Evolutionary conservation across 2,797 vertebrate genomes (phyloP).

Genomic region (Macrochelys suwanniensis): DNA sequence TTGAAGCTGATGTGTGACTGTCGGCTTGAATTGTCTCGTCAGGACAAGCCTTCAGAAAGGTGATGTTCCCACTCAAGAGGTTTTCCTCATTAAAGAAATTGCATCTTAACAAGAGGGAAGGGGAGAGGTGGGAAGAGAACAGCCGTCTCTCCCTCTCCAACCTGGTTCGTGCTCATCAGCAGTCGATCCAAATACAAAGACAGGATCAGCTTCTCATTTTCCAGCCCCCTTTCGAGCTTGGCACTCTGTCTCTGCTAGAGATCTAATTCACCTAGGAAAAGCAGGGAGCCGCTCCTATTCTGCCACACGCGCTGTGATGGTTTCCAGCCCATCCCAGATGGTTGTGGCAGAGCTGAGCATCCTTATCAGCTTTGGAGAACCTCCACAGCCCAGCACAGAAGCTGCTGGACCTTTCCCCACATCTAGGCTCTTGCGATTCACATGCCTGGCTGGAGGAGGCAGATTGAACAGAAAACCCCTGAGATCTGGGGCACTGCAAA

Average conservation of each 20-base stretch:
- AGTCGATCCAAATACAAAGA: neutral
- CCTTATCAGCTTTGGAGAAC: neutral
- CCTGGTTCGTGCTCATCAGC: neutral
- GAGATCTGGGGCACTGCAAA: neutral
- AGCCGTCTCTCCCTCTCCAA: slow-evolving; percentile 51
- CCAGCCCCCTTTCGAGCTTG: neutral
- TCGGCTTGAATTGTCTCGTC: slow-evolving; percentile 83
- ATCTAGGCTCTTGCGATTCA: neutral
- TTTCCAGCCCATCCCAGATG: neutral
- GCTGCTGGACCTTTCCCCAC: neutral
- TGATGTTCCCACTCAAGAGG: slow-evolving; percentile 79
- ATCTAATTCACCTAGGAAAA: neutral
- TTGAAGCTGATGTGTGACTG: slow-evolving; percentile 83
- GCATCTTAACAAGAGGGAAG: slow-evolving; percentile 77
- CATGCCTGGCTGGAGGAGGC: neutral
- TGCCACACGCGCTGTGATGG: neutral
- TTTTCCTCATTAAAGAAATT: slow-evolving; percentile 80
- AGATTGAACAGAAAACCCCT: neutral
- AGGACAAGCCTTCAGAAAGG: slow-evolving; percentile 83
- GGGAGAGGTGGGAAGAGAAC: slow-evolving; percentile 63
- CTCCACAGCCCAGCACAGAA: neutral
- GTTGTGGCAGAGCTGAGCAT: accelerated
- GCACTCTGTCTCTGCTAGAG: neutral
- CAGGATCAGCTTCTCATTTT: neutral
- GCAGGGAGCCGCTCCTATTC: neutral